Evolutionary conservation across 2,888 invertebrate genomes (phyloP).

Genomic region (Eurytoma californica): DNA sequence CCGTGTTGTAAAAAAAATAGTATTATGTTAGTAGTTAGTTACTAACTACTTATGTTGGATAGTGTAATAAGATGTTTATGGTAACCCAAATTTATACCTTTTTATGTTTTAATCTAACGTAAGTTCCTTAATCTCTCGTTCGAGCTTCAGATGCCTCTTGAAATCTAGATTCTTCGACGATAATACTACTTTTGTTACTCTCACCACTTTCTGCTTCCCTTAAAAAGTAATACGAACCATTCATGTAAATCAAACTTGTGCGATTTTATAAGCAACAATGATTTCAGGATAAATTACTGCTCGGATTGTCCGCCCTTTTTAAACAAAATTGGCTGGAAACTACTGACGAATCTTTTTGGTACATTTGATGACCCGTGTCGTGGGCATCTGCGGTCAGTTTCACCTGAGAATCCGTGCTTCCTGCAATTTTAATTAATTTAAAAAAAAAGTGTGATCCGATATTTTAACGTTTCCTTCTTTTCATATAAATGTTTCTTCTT

Average conservation of each 20-base stretch:
- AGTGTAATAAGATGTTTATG: no score
- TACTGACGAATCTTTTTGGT: not conserved
- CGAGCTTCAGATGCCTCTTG: not conserved
- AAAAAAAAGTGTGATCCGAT: not conserved
- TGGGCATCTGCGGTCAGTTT: not conserved
- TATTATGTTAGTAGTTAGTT: no score
- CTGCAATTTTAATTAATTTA: not conserved
- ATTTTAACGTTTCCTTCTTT: not conserved
- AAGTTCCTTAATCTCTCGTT: conserved; percentile 39
- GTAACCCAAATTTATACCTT: not conserved
- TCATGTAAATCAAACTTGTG: not conserved
- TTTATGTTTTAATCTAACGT: conserved; percentile 28
- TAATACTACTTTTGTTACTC: no score
- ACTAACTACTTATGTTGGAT: no score
- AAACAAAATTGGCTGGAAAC: conserved; percentile 35
- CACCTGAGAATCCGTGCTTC: not conserved
- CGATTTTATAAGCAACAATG: not conserved
- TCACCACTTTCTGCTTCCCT: no score
- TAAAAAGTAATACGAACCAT: no score
- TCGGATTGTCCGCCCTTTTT: not conserved
- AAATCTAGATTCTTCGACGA: no score
- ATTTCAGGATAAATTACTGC: not conserved
- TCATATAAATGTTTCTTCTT: not conserved
- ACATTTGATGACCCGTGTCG: not conserved
- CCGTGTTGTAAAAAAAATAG: no score